These are phyloP conservation scores for Coremacera marginata DNA, from an alignment of 2,888 invertebrate genomes.

Conservation along the genomic window DNA sequence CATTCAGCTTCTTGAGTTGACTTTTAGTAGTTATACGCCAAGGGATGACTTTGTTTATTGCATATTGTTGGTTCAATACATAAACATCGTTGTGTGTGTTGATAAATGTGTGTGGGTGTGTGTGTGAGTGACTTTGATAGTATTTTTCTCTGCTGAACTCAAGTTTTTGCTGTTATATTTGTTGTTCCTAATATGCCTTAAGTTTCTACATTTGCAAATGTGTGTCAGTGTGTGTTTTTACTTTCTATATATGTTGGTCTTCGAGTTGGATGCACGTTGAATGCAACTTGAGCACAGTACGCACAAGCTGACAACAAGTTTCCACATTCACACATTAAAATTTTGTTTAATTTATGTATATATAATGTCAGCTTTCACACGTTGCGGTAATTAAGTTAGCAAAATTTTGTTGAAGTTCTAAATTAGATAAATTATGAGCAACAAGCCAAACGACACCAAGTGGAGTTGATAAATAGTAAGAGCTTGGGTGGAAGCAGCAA, in stretches of 20 bases:
- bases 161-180: no score
- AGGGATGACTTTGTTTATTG: neutral
- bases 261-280: no score
- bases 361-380: constrained; percentile 22
- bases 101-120: neutral
- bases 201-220: no score
- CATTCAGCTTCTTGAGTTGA: neutral
- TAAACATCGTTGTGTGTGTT: neutral
- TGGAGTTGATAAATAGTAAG: no score
- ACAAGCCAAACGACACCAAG: neutral
- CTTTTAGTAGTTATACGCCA: neutral
- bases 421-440: constrained; percentile 10
- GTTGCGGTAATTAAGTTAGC: constrained; percentile 13
- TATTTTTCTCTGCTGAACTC: no score
- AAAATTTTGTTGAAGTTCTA: constrained; percentile 3
- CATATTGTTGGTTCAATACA: neutral
- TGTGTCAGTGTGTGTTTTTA: no score
- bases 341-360: constrained; percentile 13
- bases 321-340: neutral
- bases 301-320: no score
- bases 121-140: no score
- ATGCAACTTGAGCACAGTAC: no score
- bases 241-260: no score
- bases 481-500: no score
- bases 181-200: no score